A percentile compares a stretch with the other conserved stretches of the same genome.
Conservation (phyloP, 2,888 invertebrate genomes). For the Bellardia bayeri region DNA sequence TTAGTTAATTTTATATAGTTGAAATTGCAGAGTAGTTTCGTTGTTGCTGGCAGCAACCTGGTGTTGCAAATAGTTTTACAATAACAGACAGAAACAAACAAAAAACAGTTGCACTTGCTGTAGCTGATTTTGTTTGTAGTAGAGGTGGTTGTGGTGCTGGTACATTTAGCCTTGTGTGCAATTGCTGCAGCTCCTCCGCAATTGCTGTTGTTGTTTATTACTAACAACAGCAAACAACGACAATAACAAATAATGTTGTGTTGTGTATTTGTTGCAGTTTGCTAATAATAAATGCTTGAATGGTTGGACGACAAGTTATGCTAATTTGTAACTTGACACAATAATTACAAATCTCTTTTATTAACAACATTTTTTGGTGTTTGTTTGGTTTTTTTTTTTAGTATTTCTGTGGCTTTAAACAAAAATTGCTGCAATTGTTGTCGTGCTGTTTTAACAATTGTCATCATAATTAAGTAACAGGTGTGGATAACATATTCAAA, state of each 20-base stretch:
- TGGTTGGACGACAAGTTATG: constrained; percentile 74
- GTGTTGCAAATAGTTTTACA: constrained; percentile 16
- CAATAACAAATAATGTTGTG: constrained; percentile 58
- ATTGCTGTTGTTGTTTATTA: constrained; percentile 51
- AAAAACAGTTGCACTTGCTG: constrained; percentile 20
- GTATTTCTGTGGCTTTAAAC: constrained; percentile 23
- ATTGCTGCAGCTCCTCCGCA: constrained; percentile 69
- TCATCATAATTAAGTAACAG: constrained; percentile 71
- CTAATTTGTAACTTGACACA: constrained; percentile 75
- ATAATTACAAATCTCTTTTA: constrained; percentile 73
- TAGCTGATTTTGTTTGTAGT: constrained; percentile 34
- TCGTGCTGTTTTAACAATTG: constrained; percentile 62
- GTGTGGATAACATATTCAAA: constrained; percentile 59
- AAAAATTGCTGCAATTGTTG: constrained; percentile 52
- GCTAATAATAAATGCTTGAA: constrained; percentile 70
- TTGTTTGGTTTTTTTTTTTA: constrained; percentile 22
- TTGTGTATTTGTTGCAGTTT: constrained; percentile 39
- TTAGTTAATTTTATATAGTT: constrained; percentile 66
- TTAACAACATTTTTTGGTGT: constrained; percentile 30
- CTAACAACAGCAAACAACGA: constrained; percentile 20
- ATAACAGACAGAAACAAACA: neutral
- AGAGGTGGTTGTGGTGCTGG: neutral
- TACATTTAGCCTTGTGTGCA: constrained; percentile 35
- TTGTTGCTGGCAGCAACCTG: neutral
- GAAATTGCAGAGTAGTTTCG: constrained; percentile 14